phyloP scores from a whole-genome alignment of 2,888 invertebrate species.

The Chelonus formosanus region DNA sequence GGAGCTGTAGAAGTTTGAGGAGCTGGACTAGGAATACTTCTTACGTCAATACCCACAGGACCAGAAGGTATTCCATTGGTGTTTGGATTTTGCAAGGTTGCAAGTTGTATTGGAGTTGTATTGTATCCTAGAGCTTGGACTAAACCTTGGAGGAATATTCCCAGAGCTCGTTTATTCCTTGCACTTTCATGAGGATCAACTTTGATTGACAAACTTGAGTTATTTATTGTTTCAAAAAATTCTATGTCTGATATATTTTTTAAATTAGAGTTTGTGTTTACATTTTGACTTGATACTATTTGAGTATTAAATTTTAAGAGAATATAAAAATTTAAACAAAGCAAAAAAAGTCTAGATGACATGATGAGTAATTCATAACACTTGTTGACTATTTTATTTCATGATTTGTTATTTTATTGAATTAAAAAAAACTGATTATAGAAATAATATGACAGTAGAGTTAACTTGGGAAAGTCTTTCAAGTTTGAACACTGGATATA shows the following conservation, averaged over 20 bases:
- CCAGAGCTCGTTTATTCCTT: slow-evolving; percentile 58
- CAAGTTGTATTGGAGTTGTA: slow-evolving; percentile 52
- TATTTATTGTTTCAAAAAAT: slow-evolving; percentile 4
- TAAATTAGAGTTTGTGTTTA: no score
- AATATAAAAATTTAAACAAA: no score
- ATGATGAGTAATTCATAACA: no score
- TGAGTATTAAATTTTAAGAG: no score
- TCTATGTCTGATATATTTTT: not conserved
- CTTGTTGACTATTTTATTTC: no score
- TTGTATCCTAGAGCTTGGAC: slow-evolving; percentile 59
- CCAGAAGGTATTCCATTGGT: slow-evolving; percentile 31
- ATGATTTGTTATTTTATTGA: no score
- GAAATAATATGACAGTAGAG: no score
- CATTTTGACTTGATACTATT: no score
- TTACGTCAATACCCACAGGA: slow-evolving; percentile 14
- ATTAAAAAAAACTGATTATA: no score
- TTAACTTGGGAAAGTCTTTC: not conserved
- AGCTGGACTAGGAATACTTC: not conserved
- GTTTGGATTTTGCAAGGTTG: slow-evolving; percentile 52
- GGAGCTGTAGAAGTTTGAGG: not conserved
- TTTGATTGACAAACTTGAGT: not conserved
- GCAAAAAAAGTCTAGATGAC: no score
- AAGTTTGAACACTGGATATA: slow-evolving; percentile 31
- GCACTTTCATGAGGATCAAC: slow-evolving; percentile 36
- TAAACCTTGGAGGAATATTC: slow-evolving; percentile 57